Evolutionary conservation across 2,797 vertebrate species (phyloP), one percentile per base, ranked within the genome.

Genomic region (Hypotaenidia okinawae): DNA sequence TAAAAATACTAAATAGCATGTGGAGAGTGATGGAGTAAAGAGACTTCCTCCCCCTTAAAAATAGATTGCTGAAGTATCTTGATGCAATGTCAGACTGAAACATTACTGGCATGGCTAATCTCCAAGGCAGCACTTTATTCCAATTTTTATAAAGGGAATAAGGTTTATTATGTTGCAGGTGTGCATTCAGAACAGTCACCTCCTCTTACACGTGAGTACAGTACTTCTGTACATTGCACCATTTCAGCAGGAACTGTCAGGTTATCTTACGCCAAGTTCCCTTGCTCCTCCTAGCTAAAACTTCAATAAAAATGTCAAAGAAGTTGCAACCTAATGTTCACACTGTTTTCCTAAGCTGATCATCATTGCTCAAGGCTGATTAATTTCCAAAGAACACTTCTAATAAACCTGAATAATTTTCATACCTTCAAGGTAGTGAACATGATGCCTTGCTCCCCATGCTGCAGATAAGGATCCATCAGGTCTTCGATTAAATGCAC

Each of bases 401-500:
- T 66, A 69, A 49, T 37, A 84, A 63, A 2, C 8, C 52, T n/a
- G 33, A 78, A 45, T 62, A 88, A 39, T 75, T 75, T 84, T 54
- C 89, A 63, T 95, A 99, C 99, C 98, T 99, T 99, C 43, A 99
- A 97, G 10, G 99, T 99, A 68, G 99, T 99, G 97, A 99, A 99
- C 99, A 99, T 99, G 97, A 99, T 99, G 47, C 99, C 99, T 49
- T 99, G 99, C 76, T 99, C 99, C 84, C 99, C 99, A 6, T 99
- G 99, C 93, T 99, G 99, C 35, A 99, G 98, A 74, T 98, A 99
- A 7, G 99, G 99, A 94, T 99, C 99, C 99, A 99, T 99, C 32
- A 99, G 96, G 96, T 99, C 99, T 95, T 99, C 99, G 0, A 99
- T 99, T 93, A 99, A 98, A 94, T 99, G 99, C 30, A 99, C 99